A percentile compares a stretch with the other conserved stretches of the same genome.
Conservation (phyloP, 2,797 vertebrate genomes). For the Gephyroberyx darwinii region DNA sequence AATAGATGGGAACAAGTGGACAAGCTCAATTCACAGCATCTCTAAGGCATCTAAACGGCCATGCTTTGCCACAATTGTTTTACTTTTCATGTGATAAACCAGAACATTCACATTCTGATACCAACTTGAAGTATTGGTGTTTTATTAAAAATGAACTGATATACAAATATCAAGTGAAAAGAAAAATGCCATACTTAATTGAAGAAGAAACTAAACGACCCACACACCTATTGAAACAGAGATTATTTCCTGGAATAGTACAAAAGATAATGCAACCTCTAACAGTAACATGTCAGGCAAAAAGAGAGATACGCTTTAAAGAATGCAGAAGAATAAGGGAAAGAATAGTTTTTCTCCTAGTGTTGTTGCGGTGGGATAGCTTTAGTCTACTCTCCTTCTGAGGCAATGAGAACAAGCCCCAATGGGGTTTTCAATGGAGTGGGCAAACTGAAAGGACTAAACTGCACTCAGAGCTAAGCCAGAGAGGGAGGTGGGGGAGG, state of each 20-base stretch:
- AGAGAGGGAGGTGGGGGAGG: constrained; percentile 75
- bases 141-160: neutral
- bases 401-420: constrained; percentile 71
- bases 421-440: constrained; percentile 83
- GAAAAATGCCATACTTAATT: neutral
- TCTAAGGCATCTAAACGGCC: neutral
- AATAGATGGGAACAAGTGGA: constrained; percentile 24
- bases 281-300: neutral
- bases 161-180: neutral
- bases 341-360: constrained; percentile 50
- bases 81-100: neutral
- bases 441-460: constrained; percentile 84
- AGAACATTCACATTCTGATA: neutral
- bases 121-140: neutral
- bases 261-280: neutral
- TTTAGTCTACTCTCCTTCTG: constrained; percentile 45
- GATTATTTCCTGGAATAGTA: neutral
- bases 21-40: neutral
- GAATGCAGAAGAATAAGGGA: constrained; percentile 21
- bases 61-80: no score
- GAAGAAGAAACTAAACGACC: neutral
- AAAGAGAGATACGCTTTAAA: constrained; percentile 19
- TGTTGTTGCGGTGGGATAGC: constrained; percentile 60
- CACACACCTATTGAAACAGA: neutral
- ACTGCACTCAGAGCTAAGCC: constrained; percentile 79